Base-by-base conservation (phyloP, 2,888 invertebrate species). In the Prostheceraeus crozeri region DNA sequence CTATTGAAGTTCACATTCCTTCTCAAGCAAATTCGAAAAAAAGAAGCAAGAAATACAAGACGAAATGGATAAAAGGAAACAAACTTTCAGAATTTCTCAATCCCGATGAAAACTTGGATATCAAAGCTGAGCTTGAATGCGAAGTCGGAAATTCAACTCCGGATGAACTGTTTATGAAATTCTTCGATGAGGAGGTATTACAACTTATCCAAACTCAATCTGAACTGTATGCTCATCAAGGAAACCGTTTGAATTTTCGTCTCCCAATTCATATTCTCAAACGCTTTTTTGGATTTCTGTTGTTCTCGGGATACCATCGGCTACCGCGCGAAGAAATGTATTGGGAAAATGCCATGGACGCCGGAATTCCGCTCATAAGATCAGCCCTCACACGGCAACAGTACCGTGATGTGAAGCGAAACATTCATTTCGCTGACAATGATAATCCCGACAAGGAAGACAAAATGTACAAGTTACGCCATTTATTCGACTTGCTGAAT, bases 381-480 rank as follows among this genome's bases (percentile, higher is more conserved):
- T 10, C 10, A 33, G 8, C 33, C 10, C n/a, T 33, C 10, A 33
- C 33, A 10, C 33, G 33, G 8, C 10, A 33, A n/a, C 33, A 33
- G 33, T 33, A 33, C n/a, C 33, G 33, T 11, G n/a, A 33, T 33
- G n/a, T 33, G n/a, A 40, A 40, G 19, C 6, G 4, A 40, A 40
- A 63, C 31, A 16, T 65, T 25, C 65, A 64, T 56, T 48, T 63
- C 2, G 35, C 33, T 56, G 45, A 27, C 11, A 56, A 56, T 40
- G 19, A 11, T 10, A 31, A 16, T 16, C 33, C 62, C 21, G 57
- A 63, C 31, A 21, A 27, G 8, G 40, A 35, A 28, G 62, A 63
- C 57, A 65, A 64, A 46, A 14, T 65, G 16, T 19, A 27, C 11
- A 61, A 62, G 57, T 51, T 65, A 4, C 28, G 53, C 1, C 61